A percentile compares a stretch with the other conserved stretches of the same genome.
Conservation (phyloP, 2,888 invertebrate species). For the Dasysyrphus albostriatus region DNA sequence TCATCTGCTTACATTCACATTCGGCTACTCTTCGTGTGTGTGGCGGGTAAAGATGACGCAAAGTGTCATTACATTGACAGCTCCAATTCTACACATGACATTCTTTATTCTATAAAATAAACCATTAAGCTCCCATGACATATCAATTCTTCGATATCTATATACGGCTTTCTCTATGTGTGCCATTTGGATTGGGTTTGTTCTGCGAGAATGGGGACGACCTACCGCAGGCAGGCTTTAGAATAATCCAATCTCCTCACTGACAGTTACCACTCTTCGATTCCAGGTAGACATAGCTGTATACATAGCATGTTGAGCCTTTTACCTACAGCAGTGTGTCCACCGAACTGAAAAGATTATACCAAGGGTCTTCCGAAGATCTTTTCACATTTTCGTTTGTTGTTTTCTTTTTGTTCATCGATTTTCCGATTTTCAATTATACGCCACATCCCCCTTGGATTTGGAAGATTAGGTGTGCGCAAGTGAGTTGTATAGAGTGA, state of each 20-base stretch:
- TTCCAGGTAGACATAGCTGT: slow-evolving; percentile 53
- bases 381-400: slow-evolving; percentile 20
- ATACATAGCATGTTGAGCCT: neutral
- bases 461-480: slow-evolving; percentile 55
- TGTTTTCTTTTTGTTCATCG: slow-evolving; percentile 44
- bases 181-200: slow-evolving; percentile 54
- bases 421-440: slow-evolving; percentile 69
- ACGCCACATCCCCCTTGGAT: slow-evolving; percentile 55
- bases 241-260: slow-evolving; percentile 70
- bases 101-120: slow-evolving; percentile 58
- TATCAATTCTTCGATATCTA: slow-evolving; percentile 66
- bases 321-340: slow-evolving; percentile 68
- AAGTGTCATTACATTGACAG: slow-evolving; percentile 39
- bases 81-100: slow-evolving; percentile 50
- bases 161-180: slow-evolving; percentile 64
- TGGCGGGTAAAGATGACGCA: slow-evolving; percentile 37
- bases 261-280: slow-evolving; percentile 71
- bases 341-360: slow-evolving; percentile 55
- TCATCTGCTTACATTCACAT: slow-evolving; percentile 34
- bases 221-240: slow-evolving; percentile 68
- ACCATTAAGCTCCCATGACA: slow-evolving; percentile 73
- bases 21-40: slow-evolving; percentile 13
- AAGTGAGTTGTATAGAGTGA: slow-evolving; percentile 52
- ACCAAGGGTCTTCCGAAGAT: slow-evolving; percentile 22
- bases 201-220: slow-evolving; percentile 59